These are phyloP conservation scores for Buathra laborator DNA, from an alignment of 2,888 invertebrate species.

Conservation along the genomic window DNA sequence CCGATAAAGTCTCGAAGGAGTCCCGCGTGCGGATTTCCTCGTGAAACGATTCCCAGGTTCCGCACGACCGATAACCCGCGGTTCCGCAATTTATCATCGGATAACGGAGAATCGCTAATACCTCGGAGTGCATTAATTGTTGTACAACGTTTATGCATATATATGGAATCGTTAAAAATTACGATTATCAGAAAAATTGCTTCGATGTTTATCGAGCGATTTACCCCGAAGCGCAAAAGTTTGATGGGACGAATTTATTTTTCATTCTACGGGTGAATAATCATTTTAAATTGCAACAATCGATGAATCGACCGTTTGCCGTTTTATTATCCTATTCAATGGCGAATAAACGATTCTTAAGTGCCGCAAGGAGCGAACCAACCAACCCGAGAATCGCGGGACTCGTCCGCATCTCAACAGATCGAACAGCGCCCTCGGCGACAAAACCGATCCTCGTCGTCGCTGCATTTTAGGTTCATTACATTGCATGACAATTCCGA, in stretches of 20 bases:
- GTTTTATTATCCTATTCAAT: not conserved
- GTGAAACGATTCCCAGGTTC: conserved; percentile 56
- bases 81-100: conserved; percentile 32
- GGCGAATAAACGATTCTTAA: not conserved
- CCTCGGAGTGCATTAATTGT: conserved; percentile 30
- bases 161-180: not conserved
- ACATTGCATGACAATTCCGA: no score
- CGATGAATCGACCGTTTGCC: not conserved
- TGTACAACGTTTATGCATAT: not conserved
- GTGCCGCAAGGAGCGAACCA: not conserved
- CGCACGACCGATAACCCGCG: conserved; percentile 45
- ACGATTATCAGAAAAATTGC: not conserved
- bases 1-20: conserved; percentile 39
- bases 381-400: not conserved
- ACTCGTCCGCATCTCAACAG: no score
- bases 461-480: no score
- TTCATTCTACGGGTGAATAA: not conserved
- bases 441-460: no score
- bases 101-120: conserved; percentile 34
- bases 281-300: not conserved
- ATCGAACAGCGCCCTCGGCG: no score
- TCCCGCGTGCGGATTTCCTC: conserved; percentile 13
- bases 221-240: not conserved
- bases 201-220: not conserved
- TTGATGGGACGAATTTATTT: conserved; percentile 2